Evolutionary conservation across 1,140 invertebrate species (phyloP).

Genomic region (Neoseiulus cucumeris): DNA sequence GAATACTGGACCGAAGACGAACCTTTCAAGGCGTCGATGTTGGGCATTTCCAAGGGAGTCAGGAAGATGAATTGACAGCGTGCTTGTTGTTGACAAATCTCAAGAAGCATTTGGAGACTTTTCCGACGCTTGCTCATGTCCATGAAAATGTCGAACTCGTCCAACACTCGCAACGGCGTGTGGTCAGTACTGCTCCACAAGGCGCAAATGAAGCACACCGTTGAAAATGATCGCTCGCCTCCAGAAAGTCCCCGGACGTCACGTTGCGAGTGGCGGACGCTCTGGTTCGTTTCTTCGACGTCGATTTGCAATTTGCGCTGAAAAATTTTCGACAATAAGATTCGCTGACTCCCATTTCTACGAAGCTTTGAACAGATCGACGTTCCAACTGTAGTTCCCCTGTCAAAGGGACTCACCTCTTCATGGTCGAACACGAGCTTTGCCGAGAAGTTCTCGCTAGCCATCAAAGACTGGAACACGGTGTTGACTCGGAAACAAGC

Average conservation of each 20-base stretch:
- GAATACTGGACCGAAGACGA: no score
- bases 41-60: conserved; percentile 27
- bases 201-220: conserved; percentile 75
- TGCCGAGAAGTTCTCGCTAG: background rate
- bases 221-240: conserved; percentile 83
- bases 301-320: no score
- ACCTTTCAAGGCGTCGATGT: conserved; percentile 3
- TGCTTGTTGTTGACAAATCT: conserved; percentile 20
- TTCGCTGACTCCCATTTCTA: no score
- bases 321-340: no score
- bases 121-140: conserved; percentile 30
- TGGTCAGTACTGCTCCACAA: conserved; percentile 66
- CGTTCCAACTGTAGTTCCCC: no score
- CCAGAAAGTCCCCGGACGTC: conserved; percentile 49
- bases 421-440: background rate
- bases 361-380: no score
- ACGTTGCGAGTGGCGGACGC: background rate
- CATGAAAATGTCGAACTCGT: conserved; percentile 98
- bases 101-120: conserved; percentile 28
- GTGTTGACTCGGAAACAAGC: background rate
- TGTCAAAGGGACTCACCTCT: background rate
- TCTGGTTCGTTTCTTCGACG: no score
- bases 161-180: conserved; percentile 80
- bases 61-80: conserved; percentile 30
- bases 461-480: background rate